These are phyloP conservation scores for Cherax destructor DNA, from an alignment of 1,140 invertebrate genomes.

Conservation along the genomic window DNA sequence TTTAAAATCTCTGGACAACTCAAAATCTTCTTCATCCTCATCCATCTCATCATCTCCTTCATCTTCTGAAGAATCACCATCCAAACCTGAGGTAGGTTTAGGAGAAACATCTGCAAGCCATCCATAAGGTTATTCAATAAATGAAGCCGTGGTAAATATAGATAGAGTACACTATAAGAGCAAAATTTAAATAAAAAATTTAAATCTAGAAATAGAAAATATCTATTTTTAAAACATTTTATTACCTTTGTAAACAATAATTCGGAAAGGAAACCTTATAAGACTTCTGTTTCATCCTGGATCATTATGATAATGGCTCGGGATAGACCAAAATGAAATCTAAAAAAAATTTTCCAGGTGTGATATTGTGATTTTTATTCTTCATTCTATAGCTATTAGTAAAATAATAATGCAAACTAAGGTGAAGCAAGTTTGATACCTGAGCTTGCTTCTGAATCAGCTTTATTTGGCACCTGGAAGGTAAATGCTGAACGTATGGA, in stretches of 20 bases:
- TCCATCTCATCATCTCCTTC: slow-evolving; percentile 55
- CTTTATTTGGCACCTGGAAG: slow-evolving; percentile 73
- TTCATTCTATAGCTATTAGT: slow-evolving; percentile 7
- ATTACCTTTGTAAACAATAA: too few relatives aligned
- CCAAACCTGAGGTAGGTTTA: slow-evolving; percentile 22
- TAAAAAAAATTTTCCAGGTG: too few relatives aligned
- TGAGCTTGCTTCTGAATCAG: slow-evolving; percentile 60
- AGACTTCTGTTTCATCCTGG: too few relatives aligned
- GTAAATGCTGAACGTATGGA: slow-evolving; percentile 77
- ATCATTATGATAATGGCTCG: too few relatives aligned
- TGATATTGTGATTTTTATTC: background rate
- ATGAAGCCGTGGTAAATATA: background rate
- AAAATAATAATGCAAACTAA: too few relatives aligned
- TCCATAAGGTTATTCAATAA: background rate
- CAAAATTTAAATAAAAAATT: slow-evolving; percentile 21
- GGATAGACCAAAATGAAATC: too few relatives aligned
- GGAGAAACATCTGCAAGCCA: background rate
- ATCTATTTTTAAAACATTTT: slow-evolving; percentile 51
- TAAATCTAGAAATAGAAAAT: slow-evolving; percentile 70
- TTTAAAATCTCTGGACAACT: slow-evolving; percentile 17
- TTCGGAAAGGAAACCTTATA: too few relatives aligned
- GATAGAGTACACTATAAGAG: background rate
- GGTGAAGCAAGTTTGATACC: slow-evolving; percentile 33
- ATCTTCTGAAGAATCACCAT: slow-evolving; percentile 72
- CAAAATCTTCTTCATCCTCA: slow-evolving; percentile 50